Evolutionary conservation across 2,888 invertebrate species (phyloP), one percentile per base, ranked within the genome.

Genomic region (Rotaria socialis): DNA sequence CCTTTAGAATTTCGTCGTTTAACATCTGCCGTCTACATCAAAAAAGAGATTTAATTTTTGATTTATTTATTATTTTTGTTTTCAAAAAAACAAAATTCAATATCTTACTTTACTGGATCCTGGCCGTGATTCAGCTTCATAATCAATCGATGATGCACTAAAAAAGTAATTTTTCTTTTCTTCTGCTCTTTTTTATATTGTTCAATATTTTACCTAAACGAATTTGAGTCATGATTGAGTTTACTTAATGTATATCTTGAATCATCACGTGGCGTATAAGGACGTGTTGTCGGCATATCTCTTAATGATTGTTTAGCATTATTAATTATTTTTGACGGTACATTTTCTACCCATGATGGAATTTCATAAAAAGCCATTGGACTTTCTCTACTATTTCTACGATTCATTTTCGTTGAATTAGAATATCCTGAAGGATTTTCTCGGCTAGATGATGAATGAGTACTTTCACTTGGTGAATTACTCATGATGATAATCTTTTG

Each of bases 231-330:
- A 41, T 75, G 47, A 24, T 75, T 75, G 7, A 75, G 41, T 75
- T 47, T 75, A 75, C 24, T n/a, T 24, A 75, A 47, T 24, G 43
- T 47, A 75, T 43, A 75, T 75, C 75, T 75, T 19, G 75, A 43
- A 43, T 75, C 75, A 47, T 43, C 75, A 41, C 75, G 75, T 47
- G 75, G 75, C 47, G 75, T 75, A 47, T 41, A 75, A 24, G 75
- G 75, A 75, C 75, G 75, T 24, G 75, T 7, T 47, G 75, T 75
- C 19, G 75, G 75, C 47, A 75, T 75, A 22, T 75, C 75, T 75
- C 8, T 75, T n/a, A 75, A 47, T 24, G 75, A 75, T 47, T 75
- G 75, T 43, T 75, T 75, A 43, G 75, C 75, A 75, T 75, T 43
- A 47, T 47, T 75, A 47, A 75, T 75, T 43, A 75, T 75, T 43